Percentiles rank a stretch among this genome's conserved stretches.
Conservation (phyloP, 2,113 vertebrate genomes). For the Cebidichthys violaceus region DNA sequence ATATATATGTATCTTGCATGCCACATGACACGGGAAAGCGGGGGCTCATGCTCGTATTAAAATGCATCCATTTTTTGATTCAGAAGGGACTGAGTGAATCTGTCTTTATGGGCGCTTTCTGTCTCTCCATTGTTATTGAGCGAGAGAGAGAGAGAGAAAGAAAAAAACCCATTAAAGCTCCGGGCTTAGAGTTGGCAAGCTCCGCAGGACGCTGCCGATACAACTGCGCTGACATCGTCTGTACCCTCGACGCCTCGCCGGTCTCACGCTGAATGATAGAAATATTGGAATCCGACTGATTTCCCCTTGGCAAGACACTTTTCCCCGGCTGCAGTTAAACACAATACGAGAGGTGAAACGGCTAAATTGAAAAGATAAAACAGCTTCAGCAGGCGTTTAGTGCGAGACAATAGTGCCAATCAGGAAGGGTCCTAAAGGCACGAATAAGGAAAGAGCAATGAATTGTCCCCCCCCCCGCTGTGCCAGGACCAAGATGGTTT, state of each 20-base stretch:
- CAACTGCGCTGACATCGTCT: constrained; percentile 73
- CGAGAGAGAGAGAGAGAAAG: no score
- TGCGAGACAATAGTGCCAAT: constrained; percentile 72
- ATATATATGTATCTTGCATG: constrained; percentile 32
- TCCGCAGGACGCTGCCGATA: constrained; percentile 63
- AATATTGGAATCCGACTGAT: constrained; percentile 73
- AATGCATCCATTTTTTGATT: constrained; percentile 67
- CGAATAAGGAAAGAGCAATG: constrained; percentile 40
- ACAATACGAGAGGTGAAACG: constrained; percentile 62
- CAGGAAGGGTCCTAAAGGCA: constrained; percentile 49
- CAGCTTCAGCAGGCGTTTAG: constrained; percentile 31
- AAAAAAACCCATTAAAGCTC: constrained; percentile 77
- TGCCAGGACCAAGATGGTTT: constrained; percentile 16
- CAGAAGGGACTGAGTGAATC: constrained; percentile 60
- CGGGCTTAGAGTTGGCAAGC: constrained; percentile 70
- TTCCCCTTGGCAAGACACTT: constrained; percentile 56
- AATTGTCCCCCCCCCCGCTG: constrained; percentile 37
- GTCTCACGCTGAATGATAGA: constrained; percentile 51
- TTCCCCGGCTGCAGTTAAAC: constrained; percentile 60
- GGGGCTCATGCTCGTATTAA: constrained; percentile 38
- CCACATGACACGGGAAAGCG: constrained; percentile 34
- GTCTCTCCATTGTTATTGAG: constrained; percentile 75
- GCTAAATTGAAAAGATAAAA: constrained; percentile 71
- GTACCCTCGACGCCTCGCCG: constrained; percentile 67
- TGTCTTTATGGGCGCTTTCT: constrained; percentile 59